A percentile compares a stretch with the other conserved stretches of the same genome.
phyloP scores from a whole-genome alignment of 1,140 invertebrate species.

The Polypedilum vanderplanki region DNA sequence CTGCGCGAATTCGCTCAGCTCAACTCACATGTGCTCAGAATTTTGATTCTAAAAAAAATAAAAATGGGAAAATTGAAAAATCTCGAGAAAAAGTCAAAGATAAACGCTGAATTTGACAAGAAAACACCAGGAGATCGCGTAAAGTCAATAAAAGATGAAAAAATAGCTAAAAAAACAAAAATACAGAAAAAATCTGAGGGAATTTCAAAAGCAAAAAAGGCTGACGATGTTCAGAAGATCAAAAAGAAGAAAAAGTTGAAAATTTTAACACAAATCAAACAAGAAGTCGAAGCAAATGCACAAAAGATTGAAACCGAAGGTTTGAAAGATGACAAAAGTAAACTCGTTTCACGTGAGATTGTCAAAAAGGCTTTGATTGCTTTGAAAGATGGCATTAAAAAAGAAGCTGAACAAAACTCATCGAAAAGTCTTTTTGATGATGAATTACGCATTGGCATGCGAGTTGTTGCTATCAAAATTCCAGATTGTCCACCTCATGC shows the following conservation, averaged over 20 bases:
- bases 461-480: not conserved
- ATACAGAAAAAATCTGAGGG: not conserved
- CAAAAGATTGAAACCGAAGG: not conserved
- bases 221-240: not conserved
- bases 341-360: not conserved
- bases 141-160: slow-evolving; percentile 14
- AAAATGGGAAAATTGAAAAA: slow-evolving; percentile 15
- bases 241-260: slow-evolving; percentile 4
- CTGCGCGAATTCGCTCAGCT: not conserved
- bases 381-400: not conserved
- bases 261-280: not conserved
- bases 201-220: not conserved
- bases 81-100: not conserved
- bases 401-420: not conserved
- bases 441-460: not conserved
- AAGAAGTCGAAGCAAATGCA: not conserved
- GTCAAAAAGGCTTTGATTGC: not conserved
- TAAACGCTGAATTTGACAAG: not conserved
- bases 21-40: not conserved
- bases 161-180: too few species aligned
- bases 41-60: not conserved
- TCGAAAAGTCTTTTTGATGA: not conserved
- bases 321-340: not conserved
- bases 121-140: not conserved
- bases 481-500: not conserved